These are phyloP conservation scores for Heterochromis multidens DNA, from an alignment of 2,113 vertebrate species.

Conservation along the genomic window DNA sequence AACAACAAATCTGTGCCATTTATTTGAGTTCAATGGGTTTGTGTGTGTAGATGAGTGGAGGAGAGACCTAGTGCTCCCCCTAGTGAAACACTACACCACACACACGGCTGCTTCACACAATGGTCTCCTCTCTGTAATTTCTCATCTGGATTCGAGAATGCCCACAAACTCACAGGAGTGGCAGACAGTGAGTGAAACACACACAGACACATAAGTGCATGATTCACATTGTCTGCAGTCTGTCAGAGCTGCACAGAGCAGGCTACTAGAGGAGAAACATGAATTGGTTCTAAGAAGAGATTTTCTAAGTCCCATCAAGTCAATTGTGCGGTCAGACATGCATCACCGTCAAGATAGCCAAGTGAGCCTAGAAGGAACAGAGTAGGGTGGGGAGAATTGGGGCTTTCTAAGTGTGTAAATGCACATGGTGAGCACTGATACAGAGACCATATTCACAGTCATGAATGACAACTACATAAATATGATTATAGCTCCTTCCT, in stretches of 20 bases:
- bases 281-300: conserved; percentile 42
- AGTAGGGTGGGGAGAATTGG: background rate
- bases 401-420: background rate
- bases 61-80: conserved; percentile 57
- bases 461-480: conserved; percentile 19
- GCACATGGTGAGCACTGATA: background rate
- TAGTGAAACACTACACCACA: conserved; percentile 9
- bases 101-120: background rate
- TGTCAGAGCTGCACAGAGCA: conserved; percentile 33
- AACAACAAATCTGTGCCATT: background rate
- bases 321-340: conserved; percentile 17
- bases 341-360: conserved; percentile 13
- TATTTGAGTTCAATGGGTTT: background rate
- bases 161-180: background rate
- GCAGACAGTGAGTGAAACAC: background rate
- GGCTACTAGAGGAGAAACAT: conserved; percentile 48
- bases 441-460: background rate
- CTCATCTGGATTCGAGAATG: background rate
- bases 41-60: background rate
- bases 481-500: background rate
- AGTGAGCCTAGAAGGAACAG: background rate
- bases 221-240: conserved; percentile 12
- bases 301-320: conserved; percentile 52
- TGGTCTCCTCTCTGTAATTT: background rate
- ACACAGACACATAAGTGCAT: background rate